Conservation (phyloP, 2,888 invertebrate genomes). For the Scaptomyza caliginosa region DNA sequence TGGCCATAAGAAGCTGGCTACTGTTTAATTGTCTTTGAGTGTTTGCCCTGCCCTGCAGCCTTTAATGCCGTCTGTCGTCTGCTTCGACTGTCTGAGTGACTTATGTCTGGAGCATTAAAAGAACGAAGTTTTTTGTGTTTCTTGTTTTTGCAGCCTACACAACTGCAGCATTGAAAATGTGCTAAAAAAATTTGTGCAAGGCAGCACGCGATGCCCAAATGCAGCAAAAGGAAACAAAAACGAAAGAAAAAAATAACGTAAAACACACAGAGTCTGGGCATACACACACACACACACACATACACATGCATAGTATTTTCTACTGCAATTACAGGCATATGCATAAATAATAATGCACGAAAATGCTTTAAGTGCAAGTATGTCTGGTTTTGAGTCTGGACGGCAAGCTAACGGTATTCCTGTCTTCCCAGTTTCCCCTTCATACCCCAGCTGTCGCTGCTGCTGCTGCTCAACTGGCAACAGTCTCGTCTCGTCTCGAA, state of each 20-base stretch:
- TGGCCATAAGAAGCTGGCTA: slow-evolving; percentile 24
- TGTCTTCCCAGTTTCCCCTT: slow-evolving; percentile 15
- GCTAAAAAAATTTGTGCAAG: slow-evolving; percentile 39
- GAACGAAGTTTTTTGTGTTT: slow-evolving; percentile 41
- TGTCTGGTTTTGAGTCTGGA: slow-evolving; percentile 10
- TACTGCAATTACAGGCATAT: slow-evolving; percentile 72
- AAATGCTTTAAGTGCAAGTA: slow-evolving; percentile 69
- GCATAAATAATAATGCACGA: slow-evolving; percentile 80
- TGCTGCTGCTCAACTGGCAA: slow-evolving; percentile 35
- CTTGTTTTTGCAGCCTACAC: slow-evolving; percentile 49
- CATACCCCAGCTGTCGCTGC: not conserved
- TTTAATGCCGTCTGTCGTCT: slow-evolving; percentile 22
- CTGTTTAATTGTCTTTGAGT: slow-evolving; percentile 69
- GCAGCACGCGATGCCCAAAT: slow-evolving; percentile 64
- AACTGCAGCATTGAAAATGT: slow-evolving; percentile 68
- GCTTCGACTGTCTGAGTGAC: slow-evolving; percentile 74
- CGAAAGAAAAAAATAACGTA: slow-evolving; percentile 5
- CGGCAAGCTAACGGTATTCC: slow-evolving; percentile 21
- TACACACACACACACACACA: slow-evolving; percentile 32
- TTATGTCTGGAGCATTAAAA: slow-evolving; percentile 71
- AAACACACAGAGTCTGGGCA: slow-evolving; percentile 54
- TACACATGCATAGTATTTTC: slow-evolving; percentile 17
- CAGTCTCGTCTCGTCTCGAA: slow-evolving; percentile 36
- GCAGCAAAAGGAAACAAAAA: slow-evolving; percentile 14
- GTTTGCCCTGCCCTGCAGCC: slow-evolving; percentile 44